Percentiles rank a stretch among this genome's conserved stretches.
Evolutionary conservation across 2,113 vertebrate species (phyloP).

Genomic region (Heterotis niloticus): DNA sequence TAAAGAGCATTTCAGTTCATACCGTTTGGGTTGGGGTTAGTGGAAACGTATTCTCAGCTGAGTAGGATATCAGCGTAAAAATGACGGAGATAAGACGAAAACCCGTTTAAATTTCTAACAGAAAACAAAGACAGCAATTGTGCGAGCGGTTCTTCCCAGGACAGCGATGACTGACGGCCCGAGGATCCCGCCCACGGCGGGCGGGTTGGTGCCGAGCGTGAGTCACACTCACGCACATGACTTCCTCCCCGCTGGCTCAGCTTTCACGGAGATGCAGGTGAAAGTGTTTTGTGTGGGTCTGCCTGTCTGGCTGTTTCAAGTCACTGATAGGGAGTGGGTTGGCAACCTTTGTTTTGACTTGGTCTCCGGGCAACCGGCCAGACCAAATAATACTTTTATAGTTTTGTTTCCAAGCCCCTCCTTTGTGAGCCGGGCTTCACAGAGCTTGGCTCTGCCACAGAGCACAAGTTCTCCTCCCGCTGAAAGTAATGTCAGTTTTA

Average conservation of each 20-base stretch:
- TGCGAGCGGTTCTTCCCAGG: slow-evolving; percentile 57
- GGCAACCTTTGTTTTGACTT: slow-evolving; percentile 61
- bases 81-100: slow-evolving; percentile 35
- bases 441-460: slow-evolving; percentile 28
- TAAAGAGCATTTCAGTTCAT: too few species aligned
- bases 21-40: not conserved
- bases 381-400: slow-evolving; percentile 52
- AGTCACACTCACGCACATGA: slow-evolving; percentile 56
- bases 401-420: slow-evolving; percentile 48
- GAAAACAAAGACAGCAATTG: slow-evolving; percentile 72
- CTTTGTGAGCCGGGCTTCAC: slow-evolving; percentile 48
- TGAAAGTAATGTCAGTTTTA: not conserved
- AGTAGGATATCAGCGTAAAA: not conserved
- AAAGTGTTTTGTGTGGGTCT: slow-evolving; percentile 51
- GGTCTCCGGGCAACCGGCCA: slow-evolving; percentile 55
- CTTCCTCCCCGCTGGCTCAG: slow-evolving; percentile 34
- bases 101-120: slow-evolving; percentile 35
- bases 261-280: slow-evolving; percentile 55
- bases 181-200: slow-evolving; percentile 66
- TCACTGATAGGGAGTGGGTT: slow-evolving; percentile 45
- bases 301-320: slow-evolving; percentile 52
- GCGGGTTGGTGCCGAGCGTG: slow-evolving; percentile 63
- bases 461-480: slow-evolving; percentile 30
- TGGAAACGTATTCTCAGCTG: not conserved
- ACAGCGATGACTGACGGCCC: slow-evolving; percentile 59